Percentiles rank a stretch among this genome's conserved stretches.
Conservation (phyloP, 2,888 invertebrate genomes). For the Lasioglossum marginatum region DNA sequence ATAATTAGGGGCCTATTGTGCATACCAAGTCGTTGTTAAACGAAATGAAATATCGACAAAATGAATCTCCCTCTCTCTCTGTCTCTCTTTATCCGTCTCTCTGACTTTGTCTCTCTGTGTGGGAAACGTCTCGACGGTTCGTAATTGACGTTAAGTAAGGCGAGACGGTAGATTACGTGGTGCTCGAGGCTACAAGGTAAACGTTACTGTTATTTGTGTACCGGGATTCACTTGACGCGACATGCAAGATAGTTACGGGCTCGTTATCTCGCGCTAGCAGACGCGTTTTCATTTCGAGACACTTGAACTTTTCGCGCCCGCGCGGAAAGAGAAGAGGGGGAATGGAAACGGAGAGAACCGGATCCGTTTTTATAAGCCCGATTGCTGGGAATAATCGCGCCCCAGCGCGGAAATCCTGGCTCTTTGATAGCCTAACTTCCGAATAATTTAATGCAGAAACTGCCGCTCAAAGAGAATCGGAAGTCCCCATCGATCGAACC, state of each 20-base stretch:
- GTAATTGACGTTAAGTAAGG: constrained; percentile 29
- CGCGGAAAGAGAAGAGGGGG: no score
- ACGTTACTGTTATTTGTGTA: constrained; percentile 45
- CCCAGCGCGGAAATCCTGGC: not conserved
- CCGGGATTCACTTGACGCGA: constrained; percentile 48
- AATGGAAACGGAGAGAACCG: not conserved
- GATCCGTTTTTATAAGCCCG: not conserved
- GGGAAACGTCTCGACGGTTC: not conserved
- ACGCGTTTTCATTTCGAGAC: constrained; percentile 27
- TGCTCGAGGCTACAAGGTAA: constrained; percentile 26
- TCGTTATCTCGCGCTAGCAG: constrained; percentile 54
- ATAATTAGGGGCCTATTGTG: not conserved
- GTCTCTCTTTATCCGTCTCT: not conserved
- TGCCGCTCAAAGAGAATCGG: not conserved
- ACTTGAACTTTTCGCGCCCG: constrained; percentile 8
- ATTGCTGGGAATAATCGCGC: not conserved
- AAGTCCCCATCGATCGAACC: not conserved
- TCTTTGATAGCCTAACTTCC: constrained; percentile 6
- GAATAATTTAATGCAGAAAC: constrained; percentile 6
- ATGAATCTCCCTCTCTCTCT: not conserved
- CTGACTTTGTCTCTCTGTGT: not conserved
- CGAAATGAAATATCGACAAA: constrained; percentile 11
- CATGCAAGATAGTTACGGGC: constrained; percentile 49
- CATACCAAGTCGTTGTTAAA: not conserved
- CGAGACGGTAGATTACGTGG: constrained; percentile 6